Base-by-base conservation (phyloP, 2,113 vertebrate genomes). In the Cebus imitator region DNA sequence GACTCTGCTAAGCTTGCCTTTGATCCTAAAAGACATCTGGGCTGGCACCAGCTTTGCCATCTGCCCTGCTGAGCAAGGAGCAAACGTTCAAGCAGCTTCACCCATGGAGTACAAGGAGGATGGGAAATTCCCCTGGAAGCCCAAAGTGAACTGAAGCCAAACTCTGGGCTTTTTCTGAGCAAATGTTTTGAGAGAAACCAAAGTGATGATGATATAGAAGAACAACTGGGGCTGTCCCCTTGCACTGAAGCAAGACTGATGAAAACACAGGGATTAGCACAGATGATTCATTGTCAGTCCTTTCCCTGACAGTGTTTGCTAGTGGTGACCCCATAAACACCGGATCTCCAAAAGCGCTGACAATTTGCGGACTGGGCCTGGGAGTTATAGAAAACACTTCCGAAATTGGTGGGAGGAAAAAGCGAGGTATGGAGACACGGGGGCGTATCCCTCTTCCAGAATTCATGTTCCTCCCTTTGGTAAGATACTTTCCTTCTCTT, bases 101-200 rank as follows among this genome's bases (percentile, higher is more conserved):
- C 93, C 68, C 84, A 66, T 95, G 90, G 93, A 97, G 96, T 88
- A 58, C 4, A 35, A 82, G 87, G 61, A 95, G 66, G 95, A 97
- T 20, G 98, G 98, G 97, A 95, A 98, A 98, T 97, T 96, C 98
- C 98, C 97, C 96, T 97, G 85, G 97, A 98, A 98, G 97, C 88
- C 97, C 97, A 97, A 78, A 90, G 68, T 48, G 79, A 97, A 92
- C 85, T 1, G 18, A 95, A 61, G 95, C 94, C 96, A 96, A 97
- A 96, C 91, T 84, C 73, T 98, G 98, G 98, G 95, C 97, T 98
- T 98, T 98, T 98, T 98, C 96, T 98, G 97, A 97, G 79, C 96
- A 98, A 97, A 96, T 94, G 96, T 95, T 97, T 97, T 97, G 97
- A 97, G 79, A 97, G 97, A 98, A 98, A 98, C 97, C 94, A 27